Percentiles rank a stretch among this genome's conserved stretches.
These are phyloP conservation scores for Lagorchestes hirsutus DNA, from an alignment of 2,797 vertebrate species.

Conservation along the genomic window DNA sequence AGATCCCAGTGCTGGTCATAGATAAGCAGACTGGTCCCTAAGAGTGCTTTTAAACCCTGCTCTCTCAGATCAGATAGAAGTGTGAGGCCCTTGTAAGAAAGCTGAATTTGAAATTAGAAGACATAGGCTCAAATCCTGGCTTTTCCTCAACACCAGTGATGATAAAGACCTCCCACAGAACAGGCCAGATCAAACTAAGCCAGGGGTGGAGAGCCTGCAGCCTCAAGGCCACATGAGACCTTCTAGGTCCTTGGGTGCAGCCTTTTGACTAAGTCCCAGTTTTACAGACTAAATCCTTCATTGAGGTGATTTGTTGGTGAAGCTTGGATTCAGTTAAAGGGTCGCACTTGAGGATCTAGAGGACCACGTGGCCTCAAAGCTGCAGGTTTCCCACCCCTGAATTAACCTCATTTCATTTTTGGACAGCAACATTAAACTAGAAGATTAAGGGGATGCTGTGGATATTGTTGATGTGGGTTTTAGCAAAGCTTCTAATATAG, in stretches of 20 bases:
- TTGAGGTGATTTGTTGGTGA: no score
- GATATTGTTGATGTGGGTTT: background rate
- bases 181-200: no score
- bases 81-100: background rate
- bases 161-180: background rate
- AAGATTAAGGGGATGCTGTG: background rate
- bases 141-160: background rate
- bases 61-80: background rate
- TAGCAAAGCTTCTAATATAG: background rate
- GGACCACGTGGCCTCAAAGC: no score
- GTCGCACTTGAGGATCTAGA: no score
- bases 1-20: fast-evolving
- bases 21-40: background rate
- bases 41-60: fast-evolving
- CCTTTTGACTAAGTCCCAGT: no score
- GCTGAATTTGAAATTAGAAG: background rate
- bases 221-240: no score
- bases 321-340: no score
- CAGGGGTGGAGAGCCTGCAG: no score
- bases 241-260: no score
- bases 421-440: background rate
- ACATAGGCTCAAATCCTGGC: background rate
- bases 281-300: no score
- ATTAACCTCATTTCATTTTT: no score
- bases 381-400: no score